Percentiles rank a stretch among this genome's conserved stretches.
Conservation (phyloP, 2,888 invertebrate species). For the Campoplex nolae region DNA sequence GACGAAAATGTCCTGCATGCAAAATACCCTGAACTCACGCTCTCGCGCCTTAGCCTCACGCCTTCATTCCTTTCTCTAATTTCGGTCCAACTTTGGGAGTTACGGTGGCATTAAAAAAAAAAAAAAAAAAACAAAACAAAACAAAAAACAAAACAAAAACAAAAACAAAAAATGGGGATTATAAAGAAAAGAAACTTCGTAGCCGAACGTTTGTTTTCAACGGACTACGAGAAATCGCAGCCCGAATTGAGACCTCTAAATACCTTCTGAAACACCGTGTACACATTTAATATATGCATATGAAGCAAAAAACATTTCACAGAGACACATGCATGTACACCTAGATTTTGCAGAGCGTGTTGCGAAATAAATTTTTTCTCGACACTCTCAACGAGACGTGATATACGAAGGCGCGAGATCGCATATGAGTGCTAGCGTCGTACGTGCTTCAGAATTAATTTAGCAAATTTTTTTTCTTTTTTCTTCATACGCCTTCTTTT, state of each 20-base stretch:
- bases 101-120: not conserved
- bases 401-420: constrained; percentile 16
- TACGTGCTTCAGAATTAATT: constrained; percentile 56
- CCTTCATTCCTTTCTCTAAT: not conserved
- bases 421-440: constrained; percentile 11
- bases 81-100: not conserved
- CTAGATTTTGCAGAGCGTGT: constrained; percentile 33
- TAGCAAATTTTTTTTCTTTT: constrained; percentile 27
- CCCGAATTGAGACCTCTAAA: not conserved
- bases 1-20: constrained; percentile 49
- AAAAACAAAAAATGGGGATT: not conserved
- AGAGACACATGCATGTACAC: constrained; percentile 1
- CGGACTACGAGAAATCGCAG: not conserved
- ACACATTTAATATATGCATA: not conserved
- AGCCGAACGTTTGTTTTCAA: not conserved
- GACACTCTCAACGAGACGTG: constrained; percentile 23
- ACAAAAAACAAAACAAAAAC: not conserved
- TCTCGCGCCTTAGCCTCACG: not conserved
- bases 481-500: not conserved
- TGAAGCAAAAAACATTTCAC: constrained; percentile 1
- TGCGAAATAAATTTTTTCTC: constrained; percentile 38
- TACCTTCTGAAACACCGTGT: not conserved
- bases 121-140: not conserved
- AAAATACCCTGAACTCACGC: constrained; percentile 20
- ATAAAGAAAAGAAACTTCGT: not conserved